Evolutionary conservation across 2,888 invertebrate species (phyloP).

Genomic region (Agonopterix arenella): DNA sequence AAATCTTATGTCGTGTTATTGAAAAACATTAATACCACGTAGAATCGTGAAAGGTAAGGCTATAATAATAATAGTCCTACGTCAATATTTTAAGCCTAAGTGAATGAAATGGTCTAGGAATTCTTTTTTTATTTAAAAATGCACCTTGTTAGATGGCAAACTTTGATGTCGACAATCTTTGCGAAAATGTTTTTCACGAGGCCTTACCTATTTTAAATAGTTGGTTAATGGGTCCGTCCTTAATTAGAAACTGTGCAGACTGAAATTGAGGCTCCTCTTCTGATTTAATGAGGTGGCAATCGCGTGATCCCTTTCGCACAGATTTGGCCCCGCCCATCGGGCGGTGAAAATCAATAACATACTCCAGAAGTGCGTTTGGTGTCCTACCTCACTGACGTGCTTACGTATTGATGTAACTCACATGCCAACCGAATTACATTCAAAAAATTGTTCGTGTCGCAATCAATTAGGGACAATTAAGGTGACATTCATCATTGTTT

Average conservation of each 20-base stretch:
- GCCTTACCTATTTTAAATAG: constrained; percentile 52
- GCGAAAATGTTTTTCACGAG: constrained; percentile 47
- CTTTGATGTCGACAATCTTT: constrained; percentile 52
- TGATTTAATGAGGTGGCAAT: constrained; percentile 69
- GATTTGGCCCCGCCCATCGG: constrained; percentile 64
- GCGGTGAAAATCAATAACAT: constrained; percentile 75
- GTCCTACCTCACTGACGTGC: constrained; percentile 65
- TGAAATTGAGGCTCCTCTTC: constrained; percentile 65
- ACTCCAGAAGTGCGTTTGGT: constrained; percentile 72
- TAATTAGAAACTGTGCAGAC: constrained; percentile 68
- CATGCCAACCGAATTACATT: not conserved
- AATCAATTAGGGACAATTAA: no score
- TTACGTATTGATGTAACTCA: constrained; percentile 20
- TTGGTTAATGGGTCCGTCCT: constrained; percentile 73
- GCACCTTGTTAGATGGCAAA: constrained; percentile 15
- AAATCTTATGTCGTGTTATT: no score
- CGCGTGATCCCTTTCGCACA: constrained; percentile 73
- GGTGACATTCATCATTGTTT: no score
- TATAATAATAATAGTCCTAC: no score
- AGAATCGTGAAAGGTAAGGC: no score
- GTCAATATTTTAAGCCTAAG: no score
- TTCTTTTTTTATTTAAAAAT: not conserved
- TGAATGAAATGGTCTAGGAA: not conserved
- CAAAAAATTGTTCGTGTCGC: no score
- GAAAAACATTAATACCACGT: no score